These are phyloP conservation scores for Melipona quadrifasciata DNA, from an alignment of 1,140 invertebrate species.

Conservation along the genomic window DNA sequence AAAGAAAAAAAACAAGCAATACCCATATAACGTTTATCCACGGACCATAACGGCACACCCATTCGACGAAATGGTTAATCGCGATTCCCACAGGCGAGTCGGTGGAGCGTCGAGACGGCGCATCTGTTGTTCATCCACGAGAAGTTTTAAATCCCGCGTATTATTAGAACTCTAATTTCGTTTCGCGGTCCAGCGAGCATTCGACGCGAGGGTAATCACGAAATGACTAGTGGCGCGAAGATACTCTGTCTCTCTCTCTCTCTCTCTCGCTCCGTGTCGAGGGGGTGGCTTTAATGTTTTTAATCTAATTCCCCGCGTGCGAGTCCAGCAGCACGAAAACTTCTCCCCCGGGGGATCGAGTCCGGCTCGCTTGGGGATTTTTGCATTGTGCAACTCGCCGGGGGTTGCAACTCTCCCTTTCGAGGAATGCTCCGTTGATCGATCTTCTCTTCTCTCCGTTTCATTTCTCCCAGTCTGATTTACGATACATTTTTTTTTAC, in stretches of 20 bases:
- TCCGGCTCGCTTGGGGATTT: slow-evolving; percentile 60
- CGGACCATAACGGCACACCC: not conserved
- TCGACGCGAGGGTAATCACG: slow-evolving; percentile 70
- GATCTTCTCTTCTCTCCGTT: slow-evolving; percentile 39
- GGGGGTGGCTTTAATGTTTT: slow-evolving; percentile 65
- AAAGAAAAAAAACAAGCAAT: not conserved
- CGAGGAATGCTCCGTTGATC: slow-evolving; percentile 58
- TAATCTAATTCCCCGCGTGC: slow-evolving; percentile 68
- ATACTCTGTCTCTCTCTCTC: not conserved
- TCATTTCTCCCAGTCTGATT: slow-evolving; percentile 51
- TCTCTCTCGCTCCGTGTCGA: not conserved
- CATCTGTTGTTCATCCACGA: slow-evolving; percentile 60
- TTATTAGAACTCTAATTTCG: slow-evolving; percentile 73
- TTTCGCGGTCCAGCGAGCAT: slow-evolving; percentile 70
- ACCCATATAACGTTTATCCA: not conserved
- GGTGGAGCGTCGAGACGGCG: slow-evolving; percentile 5
- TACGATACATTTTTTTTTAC: slow-evolving; percentile 8
- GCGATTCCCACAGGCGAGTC: slow-evolving; percentile 11
- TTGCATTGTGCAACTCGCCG: slow-evolving; percentile 53
- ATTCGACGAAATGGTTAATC: slow-evolving; percentile 10
- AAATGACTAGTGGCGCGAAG: slow-evolving; percentile 58
- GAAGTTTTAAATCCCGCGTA: slow-evolving; percentile 68
- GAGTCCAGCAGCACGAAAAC: slow-evolving; percentile 58
- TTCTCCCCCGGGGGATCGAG: slow-evolving; percentile 55
- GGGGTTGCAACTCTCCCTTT: slow-evolving; percentile 45